phyloP scores from a whole-genome alignment of 2,113 vertebrate genomes.

The Psittacula cyanocephala region DNA sequence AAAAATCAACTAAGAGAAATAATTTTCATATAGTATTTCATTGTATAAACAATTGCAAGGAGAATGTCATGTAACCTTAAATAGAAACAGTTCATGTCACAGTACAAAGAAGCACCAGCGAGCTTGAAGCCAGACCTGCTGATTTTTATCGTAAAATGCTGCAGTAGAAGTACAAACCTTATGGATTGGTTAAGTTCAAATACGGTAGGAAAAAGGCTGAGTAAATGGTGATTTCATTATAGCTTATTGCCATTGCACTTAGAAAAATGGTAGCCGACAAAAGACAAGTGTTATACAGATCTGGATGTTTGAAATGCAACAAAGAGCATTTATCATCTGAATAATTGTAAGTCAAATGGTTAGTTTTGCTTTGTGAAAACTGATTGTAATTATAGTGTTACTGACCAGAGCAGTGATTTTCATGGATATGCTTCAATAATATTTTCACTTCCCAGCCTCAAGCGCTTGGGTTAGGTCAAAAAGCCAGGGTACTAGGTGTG shows the following conservation, averaged over 20 bases:
- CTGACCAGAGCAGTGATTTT: neutral
- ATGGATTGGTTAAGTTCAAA: neutral
- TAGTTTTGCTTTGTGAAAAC: neutral
- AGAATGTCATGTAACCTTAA: neutral
- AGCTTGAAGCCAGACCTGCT: neutral
- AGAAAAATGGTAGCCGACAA: neutral
- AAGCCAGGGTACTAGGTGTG: neutral
- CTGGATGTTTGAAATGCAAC: neutral
- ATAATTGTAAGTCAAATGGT: neutral
- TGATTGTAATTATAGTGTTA: neutral
- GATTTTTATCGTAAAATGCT: neutral
- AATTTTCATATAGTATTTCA: neutral
- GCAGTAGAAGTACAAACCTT: neutral
- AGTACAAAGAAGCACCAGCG: neutral
- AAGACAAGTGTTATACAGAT: neutral
- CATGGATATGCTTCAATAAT: neutral
- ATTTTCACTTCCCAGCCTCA: neutral
- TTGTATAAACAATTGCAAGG: neutral
- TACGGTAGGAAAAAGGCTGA: neutral
- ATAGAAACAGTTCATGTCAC: neutral
- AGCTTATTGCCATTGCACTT: neutral
- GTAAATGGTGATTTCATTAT: neutral
- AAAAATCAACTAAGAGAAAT: neutral
- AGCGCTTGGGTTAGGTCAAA: neutral
- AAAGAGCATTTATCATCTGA: neutral